Evolutionary conservation across 2,888 invertebrate genomes (phyloP), one percentile per base, ranked within the genome.

Genomic region (Pollenia angustigena): DNA sequence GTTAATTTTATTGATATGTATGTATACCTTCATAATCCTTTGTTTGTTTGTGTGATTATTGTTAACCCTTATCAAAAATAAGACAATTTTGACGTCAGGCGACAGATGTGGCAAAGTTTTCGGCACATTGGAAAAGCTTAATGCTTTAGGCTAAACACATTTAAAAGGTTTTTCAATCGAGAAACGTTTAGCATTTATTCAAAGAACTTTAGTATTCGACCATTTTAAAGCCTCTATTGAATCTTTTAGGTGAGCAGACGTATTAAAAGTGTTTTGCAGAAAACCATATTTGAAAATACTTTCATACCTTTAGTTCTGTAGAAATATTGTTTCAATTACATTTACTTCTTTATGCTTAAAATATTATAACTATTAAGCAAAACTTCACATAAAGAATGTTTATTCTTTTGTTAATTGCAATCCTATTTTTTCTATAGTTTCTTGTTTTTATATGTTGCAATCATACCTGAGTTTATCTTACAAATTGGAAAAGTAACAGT

Each of bases 401-500:
- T 23, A 54, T 54, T 3, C 10, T 54, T 18, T 56, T 23, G 23
- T n/a, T 72, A 58, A 46, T 46, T 58, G 10, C n/a, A 10, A 23
- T n/a, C 23, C 12, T 62, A 23, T 9, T 14, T 50, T 6, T 40
- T 14, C 6, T 40, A 48, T 32, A 11, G 14, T 46, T 11, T 8
- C 54, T 76, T 74, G 14, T 62, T 1, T 71, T 16, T 11, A n/a
- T 44, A 32, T n/a, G 12, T 23, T 42, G 0, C 14, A 52, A n/a
- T 32, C 4, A 16, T 48, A 40, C 1, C 58, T 48, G 14, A 12
- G 6, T 76, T 64, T 32, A 76, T 76, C 44, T 32, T 23, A 8
- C 64, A 66, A 76, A 76, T 64, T 64, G 54, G 42, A 32, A 62
- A 64, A 54, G 23, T 62, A 52, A 64, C 62, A 23, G 4, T n/a